These are phyloP conservation scores for Scolopax bukidnonensis DNA, from an alignment of 2,797 vertebrate genomes.

Conservation along the genomic window DNA sequence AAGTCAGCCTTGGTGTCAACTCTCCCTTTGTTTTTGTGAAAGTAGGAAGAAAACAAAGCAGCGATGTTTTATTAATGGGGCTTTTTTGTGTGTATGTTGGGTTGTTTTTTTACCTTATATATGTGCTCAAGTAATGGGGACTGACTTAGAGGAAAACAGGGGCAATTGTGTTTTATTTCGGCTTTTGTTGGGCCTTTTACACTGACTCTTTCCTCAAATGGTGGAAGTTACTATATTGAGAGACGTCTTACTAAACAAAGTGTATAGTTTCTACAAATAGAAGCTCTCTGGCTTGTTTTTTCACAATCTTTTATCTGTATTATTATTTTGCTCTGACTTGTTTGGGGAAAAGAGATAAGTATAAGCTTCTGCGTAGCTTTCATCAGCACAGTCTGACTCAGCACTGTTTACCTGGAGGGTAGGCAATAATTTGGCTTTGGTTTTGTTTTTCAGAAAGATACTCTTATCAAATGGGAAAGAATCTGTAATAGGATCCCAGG, in stretches of 20 bases:
- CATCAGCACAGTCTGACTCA: conserved; percentile 3
- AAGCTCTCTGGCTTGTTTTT: not conserved
- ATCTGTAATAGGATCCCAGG: not conserved
- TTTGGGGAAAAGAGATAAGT: not conserved
- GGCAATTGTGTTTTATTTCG: not conserved
- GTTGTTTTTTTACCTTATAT: not conserved
- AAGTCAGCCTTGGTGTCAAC: not conserved
- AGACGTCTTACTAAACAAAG: not conserved
- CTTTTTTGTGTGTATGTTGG: not conserved
- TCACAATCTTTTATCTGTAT: not conserved
- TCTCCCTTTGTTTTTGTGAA: not conserved
- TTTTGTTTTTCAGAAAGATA: conserved; percentile 16
- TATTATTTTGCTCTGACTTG: conserved; percentile 33
- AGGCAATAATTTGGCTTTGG: not conserved
- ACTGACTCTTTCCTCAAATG: not conserved
- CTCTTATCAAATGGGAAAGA: not conserved
- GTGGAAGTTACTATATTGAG: not conserved
- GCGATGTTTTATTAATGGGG: not conserved
- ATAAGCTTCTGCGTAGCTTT: not conserved
- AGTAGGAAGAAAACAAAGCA: not conserved
- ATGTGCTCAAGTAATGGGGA: not conserved
- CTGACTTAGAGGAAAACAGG: not conserved
- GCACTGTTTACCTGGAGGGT: not conserved
- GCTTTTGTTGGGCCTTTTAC: not conserved
- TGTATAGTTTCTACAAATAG: not conserved